Percentiles rank a stretch among this genome's conserved stretches.
These are phyloP conservation scores for Eurypyga helias DNA, from an alignment of 2,113 vertebrate species.

Conservation along the genomic window DNA sequence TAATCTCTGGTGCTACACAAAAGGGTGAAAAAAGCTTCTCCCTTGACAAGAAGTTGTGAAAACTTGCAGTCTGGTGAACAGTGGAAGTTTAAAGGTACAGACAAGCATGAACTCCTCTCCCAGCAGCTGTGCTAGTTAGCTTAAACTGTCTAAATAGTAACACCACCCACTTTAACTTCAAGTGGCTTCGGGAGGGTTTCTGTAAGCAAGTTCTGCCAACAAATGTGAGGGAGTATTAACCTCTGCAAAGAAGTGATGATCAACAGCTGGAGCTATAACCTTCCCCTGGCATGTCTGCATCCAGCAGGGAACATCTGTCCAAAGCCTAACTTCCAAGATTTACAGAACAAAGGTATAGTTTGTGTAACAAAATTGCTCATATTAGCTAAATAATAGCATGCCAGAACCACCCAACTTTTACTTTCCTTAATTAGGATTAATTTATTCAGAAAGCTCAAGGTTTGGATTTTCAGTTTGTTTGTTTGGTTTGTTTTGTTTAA, in stretches of 20 bases:
- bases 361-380: conserved; percentile 16
- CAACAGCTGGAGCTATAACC: conserved; percentile 47
- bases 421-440: not conserved
- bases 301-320: conserved; percentile 61
- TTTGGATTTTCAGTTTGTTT: not conserved
- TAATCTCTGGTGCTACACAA: not conserved
- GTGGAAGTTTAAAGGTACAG: not conserved
- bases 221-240: conserved; percentile 32
- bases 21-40: conserved; percentile 30
- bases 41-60: not conserved
- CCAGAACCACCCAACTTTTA: not conserved
- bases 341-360: conserved; percentile 48
- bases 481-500: not conserved
- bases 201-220: not conserved
- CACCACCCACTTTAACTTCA: not conserved
- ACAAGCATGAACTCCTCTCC: not conserved
- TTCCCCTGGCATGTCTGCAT: not conserved
- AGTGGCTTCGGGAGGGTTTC: not conserved
- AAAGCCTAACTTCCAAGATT: conserved; percentile 21
- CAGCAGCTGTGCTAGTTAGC: not conserved
- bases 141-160: not conserved
- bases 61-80: not conserved
- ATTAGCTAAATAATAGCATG: not conserved
- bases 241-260: conserved; percentile 31
- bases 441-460: conserved; percentile 33